phyloP scores from a whole-genome alignment of 2,888 invertebrate species.

The Idaea aversata region DNA sequence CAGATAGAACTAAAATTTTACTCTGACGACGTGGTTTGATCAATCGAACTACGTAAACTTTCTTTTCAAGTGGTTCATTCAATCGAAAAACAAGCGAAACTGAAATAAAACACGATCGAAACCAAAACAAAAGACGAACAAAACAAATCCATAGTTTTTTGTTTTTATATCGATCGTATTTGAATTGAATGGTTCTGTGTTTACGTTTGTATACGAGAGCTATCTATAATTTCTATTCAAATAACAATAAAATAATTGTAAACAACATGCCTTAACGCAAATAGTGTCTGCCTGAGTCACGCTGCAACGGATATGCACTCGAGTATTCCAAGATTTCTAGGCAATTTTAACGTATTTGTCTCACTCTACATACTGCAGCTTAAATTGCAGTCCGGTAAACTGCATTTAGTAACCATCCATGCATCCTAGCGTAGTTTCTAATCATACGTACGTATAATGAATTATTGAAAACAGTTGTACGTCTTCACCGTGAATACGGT shows the following conservation, averaged over 20 bases:
- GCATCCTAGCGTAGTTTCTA: conserved; percentile 31
- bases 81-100: too few relatives aligned
- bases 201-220: too few relatives aligned
- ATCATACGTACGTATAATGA: conserved; percentile 7
- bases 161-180: too few relatives aligned
- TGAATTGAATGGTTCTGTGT: too few relatives aligned
- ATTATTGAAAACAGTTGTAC: neutral
- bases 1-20: too few relatives aligned
- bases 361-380: conserved; percentile 41
- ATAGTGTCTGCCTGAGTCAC: conserved; percentile 10
- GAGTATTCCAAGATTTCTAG: conserved; percentile 7
- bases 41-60: neutral
- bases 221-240: neutral
- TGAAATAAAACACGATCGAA: too few relatives aligned
- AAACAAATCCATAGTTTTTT: too few relatives aligned
- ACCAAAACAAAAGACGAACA: too few relatives aligned
- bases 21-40: neutral
- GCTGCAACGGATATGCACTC: conserved; percentile 17
- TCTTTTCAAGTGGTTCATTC: too few relatives aligned
- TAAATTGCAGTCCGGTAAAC: conserved; percentile 29
- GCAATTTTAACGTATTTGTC: conserved; percentile 35
- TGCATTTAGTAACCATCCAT: conserved; percentile 28
- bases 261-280: neutral
- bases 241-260: neutral
- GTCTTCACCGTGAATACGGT: neutral